These are phyloP conservation scores for Glyptemys insculpta DNA, from an alignment of 2,797 vertebrate genomes.

Conservation along the genomic window DNA sequence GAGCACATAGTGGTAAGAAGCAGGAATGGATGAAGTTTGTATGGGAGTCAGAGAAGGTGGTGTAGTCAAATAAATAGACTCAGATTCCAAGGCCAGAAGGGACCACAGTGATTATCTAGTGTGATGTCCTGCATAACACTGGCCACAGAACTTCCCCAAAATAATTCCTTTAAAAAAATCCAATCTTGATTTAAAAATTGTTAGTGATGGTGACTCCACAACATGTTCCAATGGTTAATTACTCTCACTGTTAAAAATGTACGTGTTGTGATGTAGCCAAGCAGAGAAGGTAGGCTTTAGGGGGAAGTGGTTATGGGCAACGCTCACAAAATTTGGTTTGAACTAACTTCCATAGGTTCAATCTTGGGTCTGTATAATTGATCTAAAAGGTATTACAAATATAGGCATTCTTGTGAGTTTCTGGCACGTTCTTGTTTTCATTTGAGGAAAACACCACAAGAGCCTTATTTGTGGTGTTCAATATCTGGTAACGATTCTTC, in stretches of 20 bases:
- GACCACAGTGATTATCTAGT: neutral
- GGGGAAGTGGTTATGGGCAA: neutral
- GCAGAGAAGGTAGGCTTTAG: neutral
- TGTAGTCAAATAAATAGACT: neutral
- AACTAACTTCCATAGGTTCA: neutral
- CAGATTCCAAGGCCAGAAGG: neutral
- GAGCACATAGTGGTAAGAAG: constrained; percentile 23
- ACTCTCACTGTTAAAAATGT: neutral
- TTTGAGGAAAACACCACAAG: neutral
- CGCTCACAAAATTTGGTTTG: constrained; percentile 39
- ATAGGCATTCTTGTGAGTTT: neutral
- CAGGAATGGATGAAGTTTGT: constrained; percentile 21
- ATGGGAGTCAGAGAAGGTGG: constrained; percentile 32
- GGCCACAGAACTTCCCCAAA: neutral
- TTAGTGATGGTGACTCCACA: neutral
- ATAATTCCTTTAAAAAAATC: neutral
- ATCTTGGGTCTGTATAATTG: neutral
- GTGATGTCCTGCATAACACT: neutral
- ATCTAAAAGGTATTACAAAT: neutral
- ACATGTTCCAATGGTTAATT: neutral
- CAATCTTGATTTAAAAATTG: neutral
- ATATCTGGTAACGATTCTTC: neutral
- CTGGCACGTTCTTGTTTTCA: neutral
- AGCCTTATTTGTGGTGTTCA: neutral
- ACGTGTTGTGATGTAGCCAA: neutral